Evolutionary conservation across 2,113 vertebrate species (phyloP), one percentile per base, ranked within the genome.

Genomic region (Morone saxatilis): DNA sequence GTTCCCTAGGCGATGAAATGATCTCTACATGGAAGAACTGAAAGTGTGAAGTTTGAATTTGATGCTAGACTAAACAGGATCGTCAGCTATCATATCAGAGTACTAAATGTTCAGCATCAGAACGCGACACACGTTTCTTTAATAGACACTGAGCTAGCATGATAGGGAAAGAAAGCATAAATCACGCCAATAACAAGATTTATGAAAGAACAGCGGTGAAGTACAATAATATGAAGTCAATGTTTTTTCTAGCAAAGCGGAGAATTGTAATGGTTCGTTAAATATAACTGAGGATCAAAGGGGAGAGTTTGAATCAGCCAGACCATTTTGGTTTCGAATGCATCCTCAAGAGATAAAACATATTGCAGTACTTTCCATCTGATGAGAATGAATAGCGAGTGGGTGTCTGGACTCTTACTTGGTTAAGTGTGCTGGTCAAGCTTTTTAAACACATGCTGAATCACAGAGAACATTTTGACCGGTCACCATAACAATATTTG

Each of bases 281-380:
- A 84, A 85, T 85, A 59, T 19, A 76, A 60, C 47, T 1, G 36
- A 62, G 22, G 70, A 88, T 90, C 81, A 90, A 88, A 89, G 59
- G 19, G 45, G 43, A 61, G 43, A 45, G 57, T 61, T 56, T 41
- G 73, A 54, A 66, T 60, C 11, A 12, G 71, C 61, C 69, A 80
- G 53, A 57, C 40, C 63, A 25, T 80, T 69, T 69, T 74, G 84
- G 83, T 77, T 81, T 81, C 60, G 20, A 68, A 31, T 31, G 48
- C 54, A 74, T 90, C 87, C 80, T 80, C 71, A 7, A 41, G 86
- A 81, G 89, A 88, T 85, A 57, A 78, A 88, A 82, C 78, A 80
- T 50, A 43, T 50, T 82, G 79, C 77, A 81, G 71, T 60, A 85
- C 59, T 78, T 86, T 88, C 65, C 38, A 7, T 82, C 71, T 86